phyloP scores from a whole-genome alignment of 2,113 vertebrate genomes.

The Bufo bufo region DNA sequence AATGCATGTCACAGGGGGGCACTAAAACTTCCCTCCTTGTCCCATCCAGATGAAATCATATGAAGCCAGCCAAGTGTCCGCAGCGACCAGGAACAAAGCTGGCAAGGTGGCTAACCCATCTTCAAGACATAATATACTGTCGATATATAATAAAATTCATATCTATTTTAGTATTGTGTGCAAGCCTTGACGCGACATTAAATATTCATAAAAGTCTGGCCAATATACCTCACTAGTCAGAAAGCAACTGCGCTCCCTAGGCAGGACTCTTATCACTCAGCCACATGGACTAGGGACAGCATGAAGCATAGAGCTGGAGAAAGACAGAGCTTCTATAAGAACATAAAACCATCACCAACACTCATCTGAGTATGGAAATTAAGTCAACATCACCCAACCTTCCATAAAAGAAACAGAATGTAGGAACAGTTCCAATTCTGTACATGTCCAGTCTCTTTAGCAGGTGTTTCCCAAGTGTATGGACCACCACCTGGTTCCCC shows the following conservation, averaged over 20 bases:
- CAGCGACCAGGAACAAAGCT: neutral
- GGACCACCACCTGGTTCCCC: neutral
- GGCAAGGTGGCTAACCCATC: too few relatives aligned
- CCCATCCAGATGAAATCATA: constrained; percentile 19
- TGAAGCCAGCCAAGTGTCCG: neutral
- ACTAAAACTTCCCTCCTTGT: constrained; percentile 11
- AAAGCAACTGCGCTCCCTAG: neutral
- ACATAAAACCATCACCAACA: neutral
- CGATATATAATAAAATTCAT: neutral
- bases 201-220: neutral
- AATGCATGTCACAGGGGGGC: constrained; percentile 45
- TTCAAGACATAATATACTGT: too few relatives aligned
- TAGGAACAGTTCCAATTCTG: neutral
- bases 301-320: neutral
- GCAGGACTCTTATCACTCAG: constrained; percentile 18
- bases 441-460: neutral
- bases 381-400: neutral
- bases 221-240: neutral
- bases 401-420: neutral
- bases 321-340: neutral
- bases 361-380: neutral
- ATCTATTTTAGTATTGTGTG: neutral
- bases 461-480: neutral
- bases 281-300: constrained; percentile 9
- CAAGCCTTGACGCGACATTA: neutral